These are phyloP conservation scores for Lordiphosa mommai DNA, from an alignment of 1,140 invertebrate species.

Conservation along the genomic window DNA sequence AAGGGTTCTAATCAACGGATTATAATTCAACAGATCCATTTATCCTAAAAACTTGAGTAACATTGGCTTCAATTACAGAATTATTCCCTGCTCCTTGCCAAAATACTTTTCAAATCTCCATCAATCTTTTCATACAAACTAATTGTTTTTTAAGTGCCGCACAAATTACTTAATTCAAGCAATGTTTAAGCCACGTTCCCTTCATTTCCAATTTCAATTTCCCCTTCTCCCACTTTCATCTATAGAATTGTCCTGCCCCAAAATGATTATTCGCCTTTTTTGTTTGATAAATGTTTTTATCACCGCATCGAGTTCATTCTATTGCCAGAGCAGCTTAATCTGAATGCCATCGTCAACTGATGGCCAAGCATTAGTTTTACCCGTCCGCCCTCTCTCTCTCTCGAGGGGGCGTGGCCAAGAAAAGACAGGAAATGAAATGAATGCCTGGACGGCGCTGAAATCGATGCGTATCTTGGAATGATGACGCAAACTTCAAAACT, in stretches of 20 bases:
- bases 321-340: conserved; percentile 76
- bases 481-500: conserved; percentile 71
- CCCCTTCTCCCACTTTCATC: background rate
- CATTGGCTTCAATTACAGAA: no score
- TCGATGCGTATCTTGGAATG: conserved; percentile 78
- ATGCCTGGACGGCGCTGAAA: conserved; percentile 29
- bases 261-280: conserved; percentile 21
- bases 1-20: no score
- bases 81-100: no score
- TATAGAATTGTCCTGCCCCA: conserved; percentile 1
- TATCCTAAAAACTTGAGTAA: no score
- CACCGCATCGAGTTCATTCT: conserved; percentile 79
- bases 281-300: conserved; percentile 79
- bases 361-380: conserved; percentile 75
- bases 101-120: background rate
- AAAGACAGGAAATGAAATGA: conserved; percentile 65
- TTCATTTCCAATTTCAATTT: background rate
- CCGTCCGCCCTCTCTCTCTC: conserved; percentile 15
- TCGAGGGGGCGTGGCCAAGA: background rate
- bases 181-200: conserved; percentile 1
- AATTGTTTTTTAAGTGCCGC: conserved; percentile 71
- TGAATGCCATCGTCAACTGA: conserved; percentile 79
- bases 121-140: conserved; percentile 24
- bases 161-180: conserved; percentile 55
- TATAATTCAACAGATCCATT: no score